Evolutionary conservation across 2,113 vertebrate genomes (phyloP).

Genomic region (Dicaeum eximium): DNA sequence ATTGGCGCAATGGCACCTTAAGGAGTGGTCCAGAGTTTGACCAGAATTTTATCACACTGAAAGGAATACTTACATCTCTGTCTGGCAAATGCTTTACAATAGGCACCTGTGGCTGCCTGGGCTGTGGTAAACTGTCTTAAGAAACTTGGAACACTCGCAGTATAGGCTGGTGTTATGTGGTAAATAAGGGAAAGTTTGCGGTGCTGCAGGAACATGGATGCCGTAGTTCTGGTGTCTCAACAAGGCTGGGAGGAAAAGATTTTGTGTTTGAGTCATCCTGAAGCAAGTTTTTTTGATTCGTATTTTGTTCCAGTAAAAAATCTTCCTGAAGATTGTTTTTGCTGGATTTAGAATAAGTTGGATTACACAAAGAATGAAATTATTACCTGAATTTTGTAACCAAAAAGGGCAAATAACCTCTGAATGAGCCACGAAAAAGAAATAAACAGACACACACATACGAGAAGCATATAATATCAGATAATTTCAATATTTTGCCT

Average conservation of each 20-base stretch:
- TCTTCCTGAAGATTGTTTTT: not conserved
- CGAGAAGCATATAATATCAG: not conserved
- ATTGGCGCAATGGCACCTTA: not conserved
- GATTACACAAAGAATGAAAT: not conserved
- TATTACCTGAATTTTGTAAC: not conserved
- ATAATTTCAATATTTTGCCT: not conserved
- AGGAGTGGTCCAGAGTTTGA: not conserved
- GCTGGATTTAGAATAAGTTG: not conserved
- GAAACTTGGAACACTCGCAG: not conserved
- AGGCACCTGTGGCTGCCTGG: not conserved
- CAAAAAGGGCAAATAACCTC: not conserved
- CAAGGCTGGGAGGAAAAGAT: not conserved
- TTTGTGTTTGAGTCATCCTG: not conserved
- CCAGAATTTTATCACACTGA: not conserved
- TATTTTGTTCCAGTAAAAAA: not conserved
- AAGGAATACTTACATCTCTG: not conserved
- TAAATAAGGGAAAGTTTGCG: not conserved
- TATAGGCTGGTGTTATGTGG: not conserved
- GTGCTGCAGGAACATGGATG: not conserved
- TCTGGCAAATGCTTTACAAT: not conserved
- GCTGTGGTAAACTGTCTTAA: not conserved
- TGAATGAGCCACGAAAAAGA: not conserved
- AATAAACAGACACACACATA: no score
- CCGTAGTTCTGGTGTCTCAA: not conserved
- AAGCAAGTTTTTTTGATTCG: not conserved